Base-by-base conservation (phyloP, 2,113 vertebrate genomes). In the Bettongia penicillata region DNA sequence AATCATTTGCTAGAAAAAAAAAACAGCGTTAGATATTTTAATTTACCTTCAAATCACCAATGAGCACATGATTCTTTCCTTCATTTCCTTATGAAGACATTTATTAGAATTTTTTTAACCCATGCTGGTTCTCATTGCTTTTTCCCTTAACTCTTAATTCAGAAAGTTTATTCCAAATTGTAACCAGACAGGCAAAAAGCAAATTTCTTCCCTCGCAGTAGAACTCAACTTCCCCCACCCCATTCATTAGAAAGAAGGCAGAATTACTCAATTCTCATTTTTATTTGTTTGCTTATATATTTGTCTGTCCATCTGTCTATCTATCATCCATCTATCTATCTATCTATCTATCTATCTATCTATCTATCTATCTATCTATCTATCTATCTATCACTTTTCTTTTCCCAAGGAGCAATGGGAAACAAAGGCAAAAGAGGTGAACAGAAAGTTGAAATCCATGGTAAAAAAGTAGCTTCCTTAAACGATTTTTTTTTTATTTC, bases 101-200 rank as follows among this genome's bases (percentile, higher is more conserved):
- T 90, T 50, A 5, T 43, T 92, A 77, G 89, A 48, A 48, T 48
- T 48, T 95, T 68, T 61, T 37, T 37, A 16, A 84, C 0, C 0
- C 61, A 95, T 94, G 2, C 37, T 84, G 48, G 90, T 5, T 94
- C n/a, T 24, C 9, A 53, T 26, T 31, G 0, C 90, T 84, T 94
- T 94, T 96, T 16, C 77, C 2, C 2, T 89, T 93, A 94, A 95
- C 92, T 28, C n/a, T 8, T 48, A 9, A 7, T 96, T 96, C 37
- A 90, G 16, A 3, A 89, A 94, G 1, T 2, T 95, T 90, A 94
- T 95, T 92, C 94, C 24, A 68, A 77, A n/a, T 37, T 77, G 68
- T 23, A 8, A 92, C 31, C 3, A n/a, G 90, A 53, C 3, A n/a
- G 90, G 51, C 19, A 77, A 14, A 48, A 93, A 90, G 10, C 28